Evolutionary conservation across 1,140 invertebrate species (phyloP).

Genomic region (Meloidogyne exigua): DNA sequence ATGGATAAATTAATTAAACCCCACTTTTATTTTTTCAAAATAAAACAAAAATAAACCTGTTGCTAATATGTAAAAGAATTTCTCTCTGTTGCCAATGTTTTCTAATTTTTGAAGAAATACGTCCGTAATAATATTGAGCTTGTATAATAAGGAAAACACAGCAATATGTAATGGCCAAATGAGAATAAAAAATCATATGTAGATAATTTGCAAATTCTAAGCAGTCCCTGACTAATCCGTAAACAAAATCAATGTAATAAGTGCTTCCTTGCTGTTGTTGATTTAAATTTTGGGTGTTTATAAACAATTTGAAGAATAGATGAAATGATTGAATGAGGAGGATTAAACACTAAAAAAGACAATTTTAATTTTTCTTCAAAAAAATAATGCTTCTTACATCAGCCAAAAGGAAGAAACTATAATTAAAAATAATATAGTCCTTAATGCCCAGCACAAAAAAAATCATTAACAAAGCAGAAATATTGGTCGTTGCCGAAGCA

Average conservation of each 20-base stretch:
- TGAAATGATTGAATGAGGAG: constrained; percentile 41
- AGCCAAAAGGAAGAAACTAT: constrained; percentile 39
- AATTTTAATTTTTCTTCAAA: not conserved
- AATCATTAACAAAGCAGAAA: constrained; percentile 39
- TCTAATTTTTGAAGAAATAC: constrained; percentile 45
- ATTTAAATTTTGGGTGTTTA: constrained; percentile 37
- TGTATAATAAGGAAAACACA: constrained; percentile 43
- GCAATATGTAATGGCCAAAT: constrained; percentile 44
- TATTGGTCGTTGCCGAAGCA: constrained; percentile 29
- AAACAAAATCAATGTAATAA: constrained; percentile 39
- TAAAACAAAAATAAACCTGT: constrained; percentile 24
- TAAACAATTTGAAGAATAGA: constrained; percentile 39
- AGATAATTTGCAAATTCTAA: constrained; percentile 46
- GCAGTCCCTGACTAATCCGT: constrained; percentile 45
- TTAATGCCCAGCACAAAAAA: constrained; percentile 36
- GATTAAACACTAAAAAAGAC: constrained; percentile 38
- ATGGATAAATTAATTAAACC: no score
- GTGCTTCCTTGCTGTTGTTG: constrained; percentile 26
- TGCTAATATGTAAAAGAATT: constrained; percentile 50
- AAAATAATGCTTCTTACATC: constrained; percentile 34
- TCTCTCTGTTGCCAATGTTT: constrained; percentile 50
- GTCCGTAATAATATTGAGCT: constrained; percentile 45
- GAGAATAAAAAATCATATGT: constrained; percentile 48
- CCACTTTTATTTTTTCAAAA: constrained; percentile 12
- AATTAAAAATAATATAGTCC: constrained; percentile 34